These are phyloP conservation scores for Solea solea DNA, from an alignment of 2,113 vertebrate genomes.

Conservation along the genomic window DNA sequence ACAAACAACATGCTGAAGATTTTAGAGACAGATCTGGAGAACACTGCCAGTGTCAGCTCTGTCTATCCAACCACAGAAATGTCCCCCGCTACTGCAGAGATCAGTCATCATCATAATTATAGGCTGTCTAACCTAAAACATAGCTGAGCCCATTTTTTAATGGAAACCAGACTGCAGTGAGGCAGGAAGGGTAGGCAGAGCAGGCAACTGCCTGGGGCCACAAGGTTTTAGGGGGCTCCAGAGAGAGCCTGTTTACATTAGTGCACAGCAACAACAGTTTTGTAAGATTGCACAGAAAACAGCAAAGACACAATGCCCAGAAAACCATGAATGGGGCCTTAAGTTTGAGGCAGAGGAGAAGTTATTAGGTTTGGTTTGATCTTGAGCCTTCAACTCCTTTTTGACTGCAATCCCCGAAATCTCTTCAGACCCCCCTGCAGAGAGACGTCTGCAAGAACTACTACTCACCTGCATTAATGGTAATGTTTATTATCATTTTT, in stretches of 20 bases:
- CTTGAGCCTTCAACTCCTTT: too few relatives aligned
- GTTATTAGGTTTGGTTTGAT: too few relatives aligned
- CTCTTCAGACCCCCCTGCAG: too few relatives aligned
- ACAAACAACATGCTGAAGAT: not conserved
- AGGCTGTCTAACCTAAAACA: slow-evolving; percentile 46
- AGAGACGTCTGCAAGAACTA: too few relatives aligned
- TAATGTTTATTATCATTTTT: too few relatives aligned
- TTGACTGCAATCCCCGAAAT: too few relatives aligned
- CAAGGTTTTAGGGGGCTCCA: not conserved
- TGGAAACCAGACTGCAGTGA: slow-evolving; percentile 36
- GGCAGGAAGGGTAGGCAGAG: not conserved
- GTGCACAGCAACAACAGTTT: too few relatives aligned
- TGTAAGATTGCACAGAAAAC: too few relatives aligned
- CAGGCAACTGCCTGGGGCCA: not conserved
- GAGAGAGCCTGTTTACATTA: not conserved
- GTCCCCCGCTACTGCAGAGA: not conserved
- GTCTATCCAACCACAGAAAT: slow-evolving; percentile 44
- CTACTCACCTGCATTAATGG: too few relatives aligned
- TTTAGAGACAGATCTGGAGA: slow-evolving; percentile 21
- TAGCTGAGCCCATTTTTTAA: slow-evolving; percentile 37
- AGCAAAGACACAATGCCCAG: too few relatives aligned
- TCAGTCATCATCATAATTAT: slow-evolving; percentile 48
- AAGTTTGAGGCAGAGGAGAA: too few relatives aligned
- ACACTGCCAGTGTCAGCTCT: not conserved
- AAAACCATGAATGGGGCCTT: too few relatives aligned